Conservation (phyloP, 1,140 invertebrate species). For the Hestina assimilis region DNA sequence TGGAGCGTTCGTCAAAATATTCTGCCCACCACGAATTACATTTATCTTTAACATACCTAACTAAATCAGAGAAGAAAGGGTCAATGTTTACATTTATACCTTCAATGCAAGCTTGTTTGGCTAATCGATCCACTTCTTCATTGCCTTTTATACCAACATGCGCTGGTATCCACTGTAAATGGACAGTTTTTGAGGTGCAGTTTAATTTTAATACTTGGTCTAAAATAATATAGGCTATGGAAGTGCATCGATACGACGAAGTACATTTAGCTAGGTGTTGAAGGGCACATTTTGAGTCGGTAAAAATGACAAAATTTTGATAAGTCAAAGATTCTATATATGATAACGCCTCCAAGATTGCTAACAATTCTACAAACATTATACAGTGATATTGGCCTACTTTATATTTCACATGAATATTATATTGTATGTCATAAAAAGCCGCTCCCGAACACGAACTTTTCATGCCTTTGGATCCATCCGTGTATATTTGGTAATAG, state of each 20-base stretch:
- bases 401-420: conserved; percentile 1
- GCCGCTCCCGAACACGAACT: background rate
- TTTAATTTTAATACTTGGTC: background rate
- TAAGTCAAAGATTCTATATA: conserved; percentile 6
- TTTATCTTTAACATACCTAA: background rate
- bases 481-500: background rate
- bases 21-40: background rate
- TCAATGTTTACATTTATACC: background rate
- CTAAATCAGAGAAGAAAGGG: background rate
- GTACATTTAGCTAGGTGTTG: conserved; percentile 12
- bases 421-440: conserved; percentile 6
- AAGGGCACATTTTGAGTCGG: conserved; percentile 14
- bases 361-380: conserved; percentile 15
- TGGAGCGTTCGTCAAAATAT: background rate
- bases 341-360: conserved; percentile 10
- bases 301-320: conserved; percentile 11
- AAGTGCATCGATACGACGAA: background rate
- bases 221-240: conserved; percentile 6
- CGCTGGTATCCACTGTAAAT: background rate
- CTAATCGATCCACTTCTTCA: background rate
- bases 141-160: background rate
- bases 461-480: background rate
- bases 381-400: background rate
- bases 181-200: background rate
- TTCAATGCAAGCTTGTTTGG: background rate